These are phyloP conservation scores for Drosophila chauvacae DNA, from an alignment of 1,140 invertebrate genomes.

Conservation along the genomic window DNA sequence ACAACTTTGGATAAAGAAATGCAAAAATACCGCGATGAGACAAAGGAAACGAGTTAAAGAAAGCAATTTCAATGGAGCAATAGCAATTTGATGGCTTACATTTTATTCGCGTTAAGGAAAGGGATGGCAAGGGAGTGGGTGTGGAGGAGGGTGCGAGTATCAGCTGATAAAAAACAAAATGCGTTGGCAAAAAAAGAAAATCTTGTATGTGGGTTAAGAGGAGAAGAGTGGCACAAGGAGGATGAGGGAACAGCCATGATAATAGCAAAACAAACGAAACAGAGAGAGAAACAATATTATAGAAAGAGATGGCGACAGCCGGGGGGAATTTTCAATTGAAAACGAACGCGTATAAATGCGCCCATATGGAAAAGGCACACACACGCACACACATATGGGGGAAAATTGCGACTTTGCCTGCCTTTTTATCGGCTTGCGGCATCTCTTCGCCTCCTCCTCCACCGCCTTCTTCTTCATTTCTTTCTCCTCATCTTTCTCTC, in stretches of 20 bases:
- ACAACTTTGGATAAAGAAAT: conserved; percentile 41
- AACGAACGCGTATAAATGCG: conserved; percentile 77
- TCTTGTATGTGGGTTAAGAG: conserved; percentile 28
- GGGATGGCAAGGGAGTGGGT: background rate
- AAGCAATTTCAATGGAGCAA: conserved; percentile 56
- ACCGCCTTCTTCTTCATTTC: background rate
- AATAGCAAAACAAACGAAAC: conserved; percentile 69
- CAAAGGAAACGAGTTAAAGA: conserved; percentile 41
- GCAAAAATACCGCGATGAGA: conserved; percentile 20
- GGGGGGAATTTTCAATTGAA: conserved; percentile 72
- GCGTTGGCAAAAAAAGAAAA: conserved; percentile 47
- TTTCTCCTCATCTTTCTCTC: conserved; percentile 9
- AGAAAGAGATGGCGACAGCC: conserved; percentile 24
- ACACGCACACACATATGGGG: conserved; percentile 14
- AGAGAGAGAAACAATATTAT: conserved; percentile 31
- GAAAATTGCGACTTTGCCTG: conserved; percentile 63
- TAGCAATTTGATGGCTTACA: conserved; percentile 60
- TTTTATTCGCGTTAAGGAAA: conserved; percentile 43
- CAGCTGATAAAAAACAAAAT: conserved; percentile 63
- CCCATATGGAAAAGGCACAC: conserved; percentile 75
- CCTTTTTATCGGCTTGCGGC: conserved; percentile 57
- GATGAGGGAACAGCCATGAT: conserved; percentile 52
- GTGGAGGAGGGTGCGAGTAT: conserved; percentile 21
- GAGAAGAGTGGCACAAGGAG: background rate
- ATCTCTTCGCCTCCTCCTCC: conserved; percentile 29